These are phyloP conservation scores for Hafferia zeledoni DNA, from an alignment of 2,797 vertebrate species.

Conservation along the genomic window DNA sequence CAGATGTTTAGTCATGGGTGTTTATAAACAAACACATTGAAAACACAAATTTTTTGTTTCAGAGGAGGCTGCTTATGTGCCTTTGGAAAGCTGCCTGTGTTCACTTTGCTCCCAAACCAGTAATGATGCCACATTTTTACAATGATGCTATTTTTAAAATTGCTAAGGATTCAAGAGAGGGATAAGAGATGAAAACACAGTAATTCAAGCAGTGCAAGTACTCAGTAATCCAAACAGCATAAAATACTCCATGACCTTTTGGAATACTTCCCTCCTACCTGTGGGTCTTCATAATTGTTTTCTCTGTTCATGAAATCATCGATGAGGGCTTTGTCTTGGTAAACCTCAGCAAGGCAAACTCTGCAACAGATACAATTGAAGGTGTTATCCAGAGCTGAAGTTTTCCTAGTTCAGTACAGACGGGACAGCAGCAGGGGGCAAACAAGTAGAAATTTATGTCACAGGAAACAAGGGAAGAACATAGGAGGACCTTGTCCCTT, in stretches of 20 bases:
- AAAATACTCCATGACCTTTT: not conserved
- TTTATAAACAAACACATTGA: not conserved
- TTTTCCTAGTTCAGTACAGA: not conserved
- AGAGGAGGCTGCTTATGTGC: not conserved
- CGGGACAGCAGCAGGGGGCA: not conserved
- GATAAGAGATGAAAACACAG: not conserved
- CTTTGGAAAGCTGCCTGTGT: not conserved
- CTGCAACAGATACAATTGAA: slow-evolving; percentile 69
- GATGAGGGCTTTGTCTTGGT: slow-evolving; percentile 89
- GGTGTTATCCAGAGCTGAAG: not conserved
- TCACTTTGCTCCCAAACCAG: not conserved
- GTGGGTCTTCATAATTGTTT: slow-evolving; percentile 81
- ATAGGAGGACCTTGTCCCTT: not conserved
- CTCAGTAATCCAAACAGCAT: not conserved
- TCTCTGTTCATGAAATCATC: slow-evolving; percentile 84
- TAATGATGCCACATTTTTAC: not conserved
- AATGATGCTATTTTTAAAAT: not conserved
- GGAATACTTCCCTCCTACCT: slow-evolving; percentile 73
- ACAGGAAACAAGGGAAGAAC: not conserved
- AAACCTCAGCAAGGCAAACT: slow-evolving; percentile 94
- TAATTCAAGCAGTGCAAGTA: not conserved
- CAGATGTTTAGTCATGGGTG: not conserved
- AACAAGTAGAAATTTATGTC: not conserved
- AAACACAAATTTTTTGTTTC: not conserved
- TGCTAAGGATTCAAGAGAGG: not conserved